Base-by-base conservation (phyloP, 2,797 vertebrate species). In the Amphiprion clarkii region DNA sequence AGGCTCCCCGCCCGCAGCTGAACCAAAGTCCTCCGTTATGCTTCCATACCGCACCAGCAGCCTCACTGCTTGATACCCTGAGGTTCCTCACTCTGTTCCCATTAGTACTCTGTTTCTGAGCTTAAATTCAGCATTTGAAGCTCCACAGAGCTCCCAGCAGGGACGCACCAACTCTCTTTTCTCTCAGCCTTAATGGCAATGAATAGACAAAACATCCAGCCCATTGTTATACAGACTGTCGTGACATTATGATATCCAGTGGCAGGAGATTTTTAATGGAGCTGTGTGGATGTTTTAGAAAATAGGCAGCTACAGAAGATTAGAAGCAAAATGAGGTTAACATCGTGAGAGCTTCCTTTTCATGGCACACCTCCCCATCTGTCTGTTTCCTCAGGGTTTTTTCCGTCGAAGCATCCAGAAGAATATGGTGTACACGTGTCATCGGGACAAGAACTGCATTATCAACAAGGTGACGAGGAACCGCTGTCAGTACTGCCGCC, bases 381-480 rank as follows among this genome's bases (percentile, higher is more conserved):
- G 5, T 87, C 58, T 83, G 66, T 83, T 70, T 90, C 94, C 93
- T 54, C 92, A 98, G 97, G 97, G 97, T 48, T 98, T 98, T 90
- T 98, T 99, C 93, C 96, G 97, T 58, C 94, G 97, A 83, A 99
- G 97, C 93, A 98, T 99, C 94, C 97, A 99, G 96, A 99, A 99
- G 95, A 98, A 98, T 95, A 98, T 99, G 97, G 95, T 99, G 93
- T 99, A 99, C 94, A 99, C 97, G 36, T 99, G 98, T 96, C 98
- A 99, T 87, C 93, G 98, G 91, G 98, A 99, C 93, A 99, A 98
- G 94, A 98, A 97, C 94, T 99, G 98, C 94, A 97, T 98, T 84
- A 98, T 99, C 95, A 99, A 99, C 95, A 99, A 99, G 95, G 96
- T 98, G 92, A 99, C 98, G 49, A 95, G 98, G 92, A 99, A 99